These are phyloP conservation scores for Diogma glabrata DNA, from an alignment of 2,888 invertebrate species.

Conservation along the genomic window DNA sequence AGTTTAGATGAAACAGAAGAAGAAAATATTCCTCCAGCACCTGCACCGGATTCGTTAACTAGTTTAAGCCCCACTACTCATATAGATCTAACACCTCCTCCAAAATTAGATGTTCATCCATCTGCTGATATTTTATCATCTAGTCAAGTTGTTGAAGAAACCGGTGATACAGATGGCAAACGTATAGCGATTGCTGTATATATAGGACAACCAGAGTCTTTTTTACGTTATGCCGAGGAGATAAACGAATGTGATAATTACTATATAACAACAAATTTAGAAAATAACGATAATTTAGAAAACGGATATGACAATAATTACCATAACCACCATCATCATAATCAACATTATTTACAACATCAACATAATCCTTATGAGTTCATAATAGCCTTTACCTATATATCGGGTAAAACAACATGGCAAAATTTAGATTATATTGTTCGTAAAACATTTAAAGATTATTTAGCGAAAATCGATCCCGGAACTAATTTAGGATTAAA, in stretches of 20 bases:
- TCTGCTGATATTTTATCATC: conserved; percentile 29
- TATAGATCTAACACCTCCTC: conserved; percentile 35
- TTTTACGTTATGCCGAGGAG: conserved; percentile 55
- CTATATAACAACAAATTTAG: conserved; percentile 43
- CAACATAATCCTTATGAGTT: conserved; percentile 51
- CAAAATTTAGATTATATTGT: conserved; percentile 86
- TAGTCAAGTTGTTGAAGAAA: conserved; percentile 41
- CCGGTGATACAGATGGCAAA: conserved; percentile 70
- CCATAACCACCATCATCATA: conserved; percentile 21
- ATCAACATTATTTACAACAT: conserved; percentile 35
- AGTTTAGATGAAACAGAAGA: conserved; percentile 34
- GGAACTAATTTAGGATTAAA: conserved; percentile 74
- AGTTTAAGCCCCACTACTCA: conserved; percentile 33
- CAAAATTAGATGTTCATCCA: conserved; percentile 29
- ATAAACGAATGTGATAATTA: conserved; percentile 52
- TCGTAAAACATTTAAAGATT: conserved; percentile 87
- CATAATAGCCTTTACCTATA: conserved; percentile 77
- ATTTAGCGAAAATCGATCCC: conserved; percentile 84
- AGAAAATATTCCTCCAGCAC: conserved; percentile 32
- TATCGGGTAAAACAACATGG: conserved; percentile 91
- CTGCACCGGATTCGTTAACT: conserved; percentile 35
- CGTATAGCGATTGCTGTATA: conserved; percentile 80
- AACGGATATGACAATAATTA: conserved; percentile 22
- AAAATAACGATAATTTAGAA: conserved; percentile 17
- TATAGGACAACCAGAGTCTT: conserved; percentile 70